These are phyloP conservation scores for Slavum lentiscoides DNA, from an alignment of 2,888 invertebrate genomes.

Conservation along the genomic window DNA sequence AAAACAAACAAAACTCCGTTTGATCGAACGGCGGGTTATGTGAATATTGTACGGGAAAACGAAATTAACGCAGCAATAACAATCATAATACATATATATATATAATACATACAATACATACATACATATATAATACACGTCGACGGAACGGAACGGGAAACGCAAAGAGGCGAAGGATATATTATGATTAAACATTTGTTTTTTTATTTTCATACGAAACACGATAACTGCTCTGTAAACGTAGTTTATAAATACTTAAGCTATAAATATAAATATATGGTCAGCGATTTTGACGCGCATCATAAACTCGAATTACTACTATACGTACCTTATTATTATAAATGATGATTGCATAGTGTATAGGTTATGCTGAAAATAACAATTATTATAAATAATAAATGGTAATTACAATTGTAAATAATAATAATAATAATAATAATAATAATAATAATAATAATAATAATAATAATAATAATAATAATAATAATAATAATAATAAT, in stretches of 20 bases:
- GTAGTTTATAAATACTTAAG: not conserved
- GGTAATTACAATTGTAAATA: too few species aligned
- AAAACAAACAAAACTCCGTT: not conserved
- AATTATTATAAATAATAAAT: not conserved
- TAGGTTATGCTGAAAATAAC: too few species aligned
- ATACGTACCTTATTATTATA: not conserved
- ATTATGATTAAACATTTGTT: too few species aligned
- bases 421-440: too few species aligned
- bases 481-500: too few species aligned
- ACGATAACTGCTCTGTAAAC: not conserved
- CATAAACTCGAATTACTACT: slow-evolving; percentile 4
- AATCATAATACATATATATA: too few species aligned
- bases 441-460: too few species aligned
- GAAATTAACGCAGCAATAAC: too few species aligned
- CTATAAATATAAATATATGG: too few species aligned
- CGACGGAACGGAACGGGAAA: not conserved
- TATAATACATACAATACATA: not conserved
- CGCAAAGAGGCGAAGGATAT: not conserved
- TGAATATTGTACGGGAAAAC: too few species aligned
- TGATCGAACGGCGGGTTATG: not conserved
- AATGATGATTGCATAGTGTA: not conserved
- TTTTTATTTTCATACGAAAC: too few species aligned
- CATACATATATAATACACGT: not conserved
- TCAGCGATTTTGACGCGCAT: not conserved
- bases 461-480: too few species aligned